Evolutionary conservation across 2,113 vertebrate species (phyloP).

Genomic region (Periophthalmus modestus): DNA sequence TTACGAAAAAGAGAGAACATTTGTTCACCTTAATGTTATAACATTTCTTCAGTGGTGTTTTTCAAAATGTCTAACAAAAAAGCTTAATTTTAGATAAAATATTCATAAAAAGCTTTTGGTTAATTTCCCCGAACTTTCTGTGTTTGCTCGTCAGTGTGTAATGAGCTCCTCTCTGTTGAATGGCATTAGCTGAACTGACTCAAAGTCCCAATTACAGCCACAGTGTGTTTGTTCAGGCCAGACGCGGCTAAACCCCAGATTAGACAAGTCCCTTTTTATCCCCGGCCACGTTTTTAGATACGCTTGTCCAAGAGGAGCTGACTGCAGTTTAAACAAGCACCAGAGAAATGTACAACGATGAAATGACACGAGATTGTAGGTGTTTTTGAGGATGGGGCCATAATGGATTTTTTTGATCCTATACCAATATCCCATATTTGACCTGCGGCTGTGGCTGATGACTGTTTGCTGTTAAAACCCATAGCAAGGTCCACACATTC

Average conservation of each 20-base stretch:
- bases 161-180: constrained; percentile 4
- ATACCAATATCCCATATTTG: no score
- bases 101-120: neutral
- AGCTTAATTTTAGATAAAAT: no score
- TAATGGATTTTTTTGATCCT: no score
- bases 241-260: neutral
- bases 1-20: no score
- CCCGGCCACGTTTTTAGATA: neutral
- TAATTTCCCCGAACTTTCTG: constrained; percentile 11
- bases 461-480: no score
- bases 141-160: neutral
- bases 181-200: constrained; percentile 1
- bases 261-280: neutral
- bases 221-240: neutral
- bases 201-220: neutral
- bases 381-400: no score
- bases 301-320: neutral
- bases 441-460: no score
- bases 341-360: neutral
- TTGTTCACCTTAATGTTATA: no score
- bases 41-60: no score
- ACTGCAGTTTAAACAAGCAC: neutral
- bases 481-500: no score
- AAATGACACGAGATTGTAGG: no score
- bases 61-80: neutral